A percentile compares a stretch with the other conserved stretches of the same genome.
Conservation (phyloP, 2,113 vertebrate species). For the Theristicus caerulescens region DNA sequence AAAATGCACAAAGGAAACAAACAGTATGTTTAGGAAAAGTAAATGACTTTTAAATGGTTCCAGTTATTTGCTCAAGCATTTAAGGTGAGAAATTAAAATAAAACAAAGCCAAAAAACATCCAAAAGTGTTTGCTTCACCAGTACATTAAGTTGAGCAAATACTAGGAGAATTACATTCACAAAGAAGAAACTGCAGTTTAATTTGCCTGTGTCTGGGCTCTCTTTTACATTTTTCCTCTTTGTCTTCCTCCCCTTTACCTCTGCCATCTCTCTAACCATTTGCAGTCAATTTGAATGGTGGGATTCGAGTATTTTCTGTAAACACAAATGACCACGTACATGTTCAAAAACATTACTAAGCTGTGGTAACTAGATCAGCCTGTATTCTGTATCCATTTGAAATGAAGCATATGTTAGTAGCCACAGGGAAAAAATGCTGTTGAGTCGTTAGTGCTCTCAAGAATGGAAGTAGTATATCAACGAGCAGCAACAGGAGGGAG, state of each 20-base stretch:
- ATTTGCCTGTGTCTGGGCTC: background rate
- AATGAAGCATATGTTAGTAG: background rate
- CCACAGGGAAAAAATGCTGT: background rate
- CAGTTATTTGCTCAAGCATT: background rate
- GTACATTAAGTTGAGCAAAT: background rate
- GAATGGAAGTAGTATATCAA: background rate
- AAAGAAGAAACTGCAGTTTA: background rate
- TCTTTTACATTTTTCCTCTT: background rate
- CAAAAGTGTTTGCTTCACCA: background rate
- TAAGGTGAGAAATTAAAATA: background rate
- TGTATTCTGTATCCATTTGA: background rate
- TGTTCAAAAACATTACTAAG: background rate
- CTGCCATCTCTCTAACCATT: background rate
- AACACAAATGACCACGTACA: background rate
- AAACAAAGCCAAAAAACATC: background rate
- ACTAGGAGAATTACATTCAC: background rate
- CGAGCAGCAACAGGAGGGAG: background rate
- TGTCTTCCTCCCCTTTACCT: background rate
- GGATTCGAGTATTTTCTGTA: background rate
- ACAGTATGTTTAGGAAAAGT: background rate
- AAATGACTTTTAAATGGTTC: background rate
- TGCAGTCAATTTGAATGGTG: background rate
- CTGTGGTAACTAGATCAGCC: background rate
- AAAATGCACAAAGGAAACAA: background rate
- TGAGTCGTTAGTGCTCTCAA: background rate